phyloP scores from a whole-genome alignment of 2,888 invertebrate genomes.

The Pediacus dermestoides region DNA sequence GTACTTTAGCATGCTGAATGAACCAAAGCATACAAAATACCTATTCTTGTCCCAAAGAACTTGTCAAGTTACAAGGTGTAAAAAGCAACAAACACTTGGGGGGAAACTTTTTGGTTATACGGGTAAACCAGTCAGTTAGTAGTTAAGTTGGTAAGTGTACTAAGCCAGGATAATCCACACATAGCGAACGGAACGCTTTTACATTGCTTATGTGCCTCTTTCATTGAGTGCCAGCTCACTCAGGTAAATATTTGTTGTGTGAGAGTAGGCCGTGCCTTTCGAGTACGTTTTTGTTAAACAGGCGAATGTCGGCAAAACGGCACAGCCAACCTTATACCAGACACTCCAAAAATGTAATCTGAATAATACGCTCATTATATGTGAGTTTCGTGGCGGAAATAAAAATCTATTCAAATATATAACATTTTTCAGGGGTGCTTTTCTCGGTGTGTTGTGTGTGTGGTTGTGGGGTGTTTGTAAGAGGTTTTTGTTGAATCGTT shows the following conservation, averaged over 20 bases:
- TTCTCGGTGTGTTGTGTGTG: too few relatives aligned
- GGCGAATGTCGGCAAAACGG: conserved; percentile 23
- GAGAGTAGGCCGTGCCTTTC: conserved; percentile 24
- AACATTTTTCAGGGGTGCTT: too few relatives aligned
- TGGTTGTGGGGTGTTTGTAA: too few relatives aligned
- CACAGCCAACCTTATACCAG: too few relatives aligned
- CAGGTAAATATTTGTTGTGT: conserved; percentile 19
- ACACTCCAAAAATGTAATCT: too few relatives aligned
- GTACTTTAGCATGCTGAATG: too few relatives aligned
- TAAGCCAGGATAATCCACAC: conserved; percentile 32
- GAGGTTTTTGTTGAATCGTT: too few relatives aligned
- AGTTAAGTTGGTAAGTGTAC: conserved; percentile 23
- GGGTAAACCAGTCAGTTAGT: conserved; percentile 1
- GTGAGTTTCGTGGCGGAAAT: conserved; percentile 47
- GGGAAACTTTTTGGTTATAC: background rate
- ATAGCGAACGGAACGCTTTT: too few relatives aligned
- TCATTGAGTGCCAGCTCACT: conserved; percentile 10
- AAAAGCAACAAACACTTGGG: too few relatives aligned
- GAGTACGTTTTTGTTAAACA: conserved; percentile 28
- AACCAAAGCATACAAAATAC: too few relatives aligned
- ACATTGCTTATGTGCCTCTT: conserved; percentile 1
- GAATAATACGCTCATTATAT: conserved; percentile 46
- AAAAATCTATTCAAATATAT: conserved; percentile 43
- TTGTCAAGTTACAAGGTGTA: too few relatives aligned
- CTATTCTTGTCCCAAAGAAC: too few relatives aligned